phyloP scores from a whole-genome alignment of 2,113 vertebrate genomes.

The Prietella phreatophila region DNA sequence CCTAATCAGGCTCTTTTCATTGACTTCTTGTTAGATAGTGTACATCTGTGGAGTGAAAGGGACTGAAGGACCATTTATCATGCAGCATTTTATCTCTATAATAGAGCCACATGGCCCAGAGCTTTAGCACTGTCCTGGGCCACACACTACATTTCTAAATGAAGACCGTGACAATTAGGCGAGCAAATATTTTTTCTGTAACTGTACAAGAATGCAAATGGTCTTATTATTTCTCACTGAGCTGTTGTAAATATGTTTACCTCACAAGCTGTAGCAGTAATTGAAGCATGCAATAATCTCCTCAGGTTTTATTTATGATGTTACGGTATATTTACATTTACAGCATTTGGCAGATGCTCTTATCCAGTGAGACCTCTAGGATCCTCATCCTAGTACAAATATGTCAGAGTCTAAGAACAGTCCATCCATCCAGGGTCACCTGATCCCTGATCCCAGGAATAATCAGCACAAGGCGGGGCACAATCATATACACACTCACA shows the following conservation, averaged over 20 bases:
- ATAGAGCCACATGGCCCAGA: constrained; percentile 51
- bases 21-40: constrained; percentile 77
- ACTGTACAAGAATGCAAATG: constrained; percentile 2
- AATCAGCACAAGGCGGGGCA: too few relatives aligned
- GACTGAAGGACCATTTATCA: constrained; percentile 77
- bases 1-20: constrained; percentile 79
- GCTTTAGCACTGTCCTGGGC: constrained; percentile 37
- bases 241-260: neutral
- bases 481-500: too few relatives aligned
- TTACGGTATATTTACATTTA: neutral
- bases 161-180: neutral
- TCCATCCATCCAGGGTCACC: too few relatives aligned
- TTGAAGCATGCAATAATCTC: neutral
- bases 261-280: neutral
- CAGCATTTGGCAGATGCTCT: neutral
- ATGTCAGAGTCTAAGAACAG: neutral
- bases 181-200: neutral
- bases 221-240: neutral
- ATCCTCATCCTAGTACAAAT: neutral
- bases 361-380: neutral
- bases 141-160: constrained; percentile 29
- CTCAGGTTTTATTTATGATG: neutral
- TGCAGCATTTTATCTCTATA: constrained; percentile 62
- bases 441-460: too few relatives aligned
- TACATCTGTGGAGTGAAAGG: constrained; percentile 79